These are phyloP conservation scores for Lampris incognitus DNA, from an alignment of 2,113 vertebrate genomes.

Conservation along the genomic window DNA sequence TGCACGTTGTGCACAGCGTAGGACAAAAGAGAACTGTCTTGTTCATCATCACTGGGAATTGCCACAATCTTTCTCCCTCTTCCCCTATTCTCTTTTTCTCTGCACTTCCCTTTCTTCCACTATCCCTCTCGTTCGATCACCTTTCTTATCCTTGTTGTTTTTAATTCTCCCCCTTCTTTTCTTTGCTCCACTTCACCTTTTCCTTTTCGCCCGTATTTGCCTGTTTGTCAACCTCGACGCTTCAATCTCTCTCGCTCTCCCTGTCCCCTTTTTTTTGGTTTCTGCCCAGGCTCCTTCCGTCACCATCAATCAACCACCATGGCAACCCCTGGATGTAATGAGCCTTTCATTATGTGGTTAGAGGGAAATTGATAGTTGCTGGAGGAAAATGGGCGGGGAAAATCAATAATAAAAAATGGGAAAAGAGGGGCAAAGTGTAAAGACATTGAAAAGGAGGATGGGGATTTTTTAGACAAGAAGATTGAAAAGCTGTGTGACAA, in stretches of 20 bases:
- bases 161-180: background rate
- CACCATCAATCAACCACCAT: constrained; percentile 78
- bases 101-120: too few relatives aligned
- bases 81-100: too few relatives aligned
- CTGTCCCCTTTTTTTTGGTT: constrained; percentile 39
- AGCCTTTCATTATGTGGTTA: constrained; percentile 74
- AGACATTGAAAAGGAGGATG: constrained; percentile 21
- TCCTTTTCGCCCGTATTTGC: constrained; percentile 26
- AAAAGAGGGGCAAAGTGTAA: constrained; percentile 16
- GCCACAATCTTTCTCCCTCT: too few relatives aligned
- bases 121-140: too few relatives aligned
- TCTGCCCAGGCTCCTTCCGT: constrained; percentile 43
- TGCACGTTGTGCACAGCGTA: too few relatives aligned
- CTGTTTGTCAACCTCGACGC: background rate
- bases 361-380: constrained; percentile 65
- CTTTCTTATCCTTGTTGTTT: too few relatives aligned
- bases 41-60: too few relatives aligned
- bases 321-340: constrained; percentile 69
- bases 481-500: constrained; percentile 37
- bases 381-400: constrained; percentile 50
- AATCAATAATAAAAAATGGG: constrained; percentile 58
- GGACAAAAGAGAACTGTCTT: too few relatives aligned
- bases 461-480: constrained; percentile 24
- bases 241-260: constrained; percentile 42
- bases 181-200: background rate